A percentile compares a stretch with the other conserved stretches of the same genome.
phyloP scores from a whole-genome alignment of 2,797 vertebrate genomes.

The Gobio occitaniae region DNA sequence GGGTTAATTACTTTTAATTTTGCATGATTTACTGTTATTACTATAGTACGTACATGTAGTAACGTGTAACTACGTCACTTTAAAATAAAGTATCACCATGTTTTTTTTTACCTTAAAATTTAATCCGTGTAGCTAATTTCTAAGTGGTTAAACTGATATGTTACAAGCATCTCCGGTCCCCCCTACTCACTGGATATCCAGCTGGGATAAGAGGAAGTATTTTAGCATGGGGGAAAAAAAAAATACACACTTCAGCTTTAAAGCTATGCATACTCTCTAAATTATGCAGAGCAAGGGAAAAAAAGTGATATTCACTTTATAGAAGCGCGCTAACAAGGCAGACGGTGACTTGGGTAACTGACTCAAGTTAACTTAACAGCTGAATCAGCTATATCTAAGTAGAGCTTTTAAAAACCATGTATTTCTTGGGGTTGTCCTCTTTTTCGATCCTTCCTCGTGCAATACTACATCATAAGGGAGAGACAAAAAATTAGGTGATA shows the following conservation, averaged over 20 bases:
- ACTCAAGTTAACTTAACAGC: constrained; percentile 38
- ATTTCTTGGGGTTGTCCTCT: constrained; percentile 20
- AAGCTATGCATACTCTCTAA: constrained; percentile 18
- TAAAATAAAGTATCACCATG: too few species aligned
- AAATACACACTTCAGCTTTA: constrained; percentile 7
- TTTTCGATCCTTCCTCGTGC: neutral
- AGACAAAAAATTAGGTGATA: constrained; percentile 45
- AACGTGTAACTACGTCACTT: too few species aligned
- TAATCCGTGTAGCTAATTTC: neutral
- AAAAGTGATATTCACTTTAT: neutral
- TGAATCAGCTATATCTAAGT: constrained; percentile 19
- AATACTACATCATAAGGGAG: neutral
- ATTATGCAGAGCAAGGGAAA: constrained; percentile 17
- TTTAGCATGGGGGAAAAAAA: neutral
- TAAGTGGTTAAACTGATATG: neutral
- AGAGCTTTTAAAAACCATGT: constrained; percentile 29
- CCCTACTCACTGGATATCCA: neutral
- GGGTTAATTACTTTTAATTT: too few species aligned
- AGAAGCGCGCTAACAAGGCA: constrained; percentile 10
- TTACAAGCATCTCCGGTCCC: neutral
- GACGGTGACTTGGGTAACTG: neutral
- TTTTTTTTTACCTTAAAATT: neutral
- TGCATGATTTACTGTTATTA: too few species aligned
- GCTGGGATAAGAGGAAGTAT: neutral
- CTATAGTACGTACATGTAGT: too few species aligned